Base-by-base conservation (phyloP, 2,113 vertebrate genomes). In the Barbus barbus region DNA sequence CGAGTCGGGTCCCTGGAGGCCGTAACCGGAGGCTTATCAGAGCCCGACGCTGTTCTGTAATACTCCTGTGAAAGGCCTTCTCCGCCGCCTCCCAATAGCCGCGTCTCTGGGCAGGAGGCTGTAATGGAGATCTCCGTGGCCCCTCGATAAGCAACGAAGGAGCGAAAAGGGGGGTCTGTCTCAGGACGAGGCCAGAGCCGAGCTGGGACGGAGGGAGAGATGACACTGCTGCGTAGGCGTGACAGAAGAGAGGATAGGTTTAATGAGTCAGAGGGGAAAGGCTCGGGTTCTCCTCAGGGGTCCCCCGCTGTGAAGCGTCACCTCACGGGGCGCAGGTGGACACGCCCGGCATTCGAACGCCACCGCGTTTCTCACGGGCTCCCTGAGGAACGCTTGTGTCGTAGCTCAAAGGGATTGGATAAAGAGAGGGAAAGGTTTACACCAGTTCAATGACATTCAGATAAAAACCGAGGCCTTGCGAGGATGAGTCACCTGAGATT, bases 41-140 rank as follows among this genome's bases (percentile, higher is more conserved):
- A 89, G 92, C 90, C 88, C 89, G 83, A 88, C 87, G 88, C 91
- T 95, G 94, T 92, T 92, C 93, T 93, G 89, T 93, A 95, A 95
- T 95, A 95, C 94, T 94, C 94, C 94, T 95, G 94, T 95, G 94
- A 95, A 95, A 95, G 93, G 90, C 89, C 90, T 91, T 86, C 89
- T 90, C 89, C 89, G 91, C 91, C 93, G 87, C 93, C 94, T 95
- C 94, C 92, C 94, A 94, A 94, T 94, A 93, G 91, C 92, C 87
- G 92, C 91, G 91, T 92, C 92, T 92, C 90, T 91, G 90, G 85
- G 91, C 88, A 90, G 90, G 84, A 91, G 89, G 83, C 85, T 85
- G 87, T 92, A 93, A 93, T 88, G 77, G 91, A 93, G 91, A 93
- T 90, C 38, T 73, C 81, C 8, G 16, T 46, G 87, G 85, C 89